These are phyloP conservation scores for Petaurus breviceps DNA, from an alignment of 2,113 vertebrate genomes.

Conservation along the genomic window DNA sequence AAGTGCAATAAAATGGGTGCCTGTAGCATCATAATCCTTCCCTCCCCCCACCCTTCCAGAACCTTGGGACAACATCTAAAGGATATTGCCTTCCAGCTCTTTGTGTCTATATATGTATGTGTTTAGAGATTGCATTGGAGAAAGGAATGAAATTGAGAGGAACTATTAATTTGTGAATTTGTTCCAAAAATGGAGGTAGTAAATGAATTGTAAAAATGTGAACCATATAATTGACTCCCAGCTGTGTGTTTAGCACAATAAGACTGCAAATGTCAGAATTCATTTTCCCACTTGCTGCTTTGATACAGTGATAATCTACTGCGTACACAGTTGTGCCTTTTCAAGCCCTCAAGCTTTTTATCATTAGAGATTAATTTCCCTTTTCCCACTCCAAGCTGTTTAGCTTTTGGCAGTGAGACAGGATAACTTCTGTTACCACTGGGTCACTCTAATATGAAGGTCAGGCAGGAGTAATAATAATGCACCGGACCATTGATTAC, in stretches of 20 bases:
- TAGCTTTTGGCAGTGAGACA: background rate
- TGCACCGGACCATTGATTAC: background rate
- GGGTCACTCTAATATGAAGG: background rate
- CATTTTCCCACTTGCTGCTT: slow-evolving; percentile 50
- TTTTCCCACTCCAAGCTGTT: background rate
- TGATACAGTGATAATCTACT: slow-evolving; percentile 17
- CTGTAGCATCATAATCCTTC: too few relatives aligned
- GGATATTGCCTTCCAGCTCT: background rate
- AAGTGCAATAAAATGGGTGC: background rate
- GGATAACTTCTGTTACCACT: background rate
- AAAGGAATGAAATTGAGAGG: background rate
- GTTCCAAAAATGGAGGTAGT: slow-evolving; percentile 20
- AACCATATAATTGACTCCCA: slow-evolving; percentile 53
- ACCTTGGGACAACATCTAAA: background rate
- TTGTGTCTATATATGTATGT: background rate
- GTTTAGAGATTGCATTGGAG: background rate
- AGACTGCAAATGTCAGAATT: slow-evolving; percentile 27
- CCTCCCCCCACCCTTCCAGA: background rate
- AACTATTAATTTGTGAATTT: slow-evolving; percentile 19
- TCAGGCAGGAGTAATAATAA: background rate
- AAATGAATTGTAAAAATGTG: slow-evolving; percentile 57
- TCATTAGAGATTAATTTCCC: slow-evolving; percentile 42
- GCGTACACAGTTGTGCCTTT: background rate
- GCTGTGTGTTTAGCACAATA: slow-evolving; percentile 31
- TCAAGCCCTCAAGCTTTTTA: slow-evolving; percentile 3